A percentile compares a stretch with the other conserved stretches of the same genome.
Evolutionary conservation across 1,140 invertebrate genomes (phyloP).

Genomic region (Caerostris extrusa): DNA sequence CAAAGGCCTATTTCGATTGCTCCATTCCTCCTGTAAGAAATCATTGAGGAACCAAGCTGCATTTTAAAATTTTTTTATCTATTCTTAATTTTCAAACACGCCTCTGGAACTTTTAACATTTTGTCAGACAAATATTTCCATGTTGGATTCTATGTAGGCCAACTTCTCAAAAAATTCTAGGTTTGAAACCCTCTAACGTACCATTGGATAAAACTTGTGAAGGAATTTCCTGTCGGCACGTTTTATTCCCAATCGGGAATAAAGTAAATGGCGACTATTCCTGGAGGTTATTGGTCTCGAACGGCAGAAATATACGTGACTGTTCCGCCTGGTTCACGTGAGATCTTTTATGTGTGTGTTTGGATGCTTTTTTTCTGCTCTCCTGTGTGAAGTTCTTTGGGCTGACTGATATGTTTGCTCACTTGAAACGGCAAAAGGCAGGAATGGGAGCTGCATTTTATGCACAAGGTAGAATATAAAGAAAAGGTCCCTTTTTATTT

Average conservation of each 20-base stretch:
- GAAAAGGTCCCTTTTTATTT: too few species aligned
- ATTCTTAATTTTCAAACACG: too few species aligned
- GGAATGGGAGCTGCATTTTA: too few species aligned
- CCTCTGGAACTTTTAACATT: too few species aligned
- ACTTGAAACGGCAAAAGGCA: not conserved
- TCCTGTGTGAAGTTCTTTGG: not conserved
- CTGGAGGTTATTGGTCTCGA: not conserved
- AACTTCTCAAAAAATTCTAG: not conserved
- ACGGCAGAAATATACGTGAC: not conserved
- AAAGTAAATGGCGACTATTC: conserved; percentile 13
- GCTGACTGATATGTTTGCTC: not conserved
- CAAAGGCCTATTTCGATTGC: too few species aligned
- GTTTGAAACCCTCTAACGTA: not conserved
- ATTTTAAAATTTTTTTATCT: too few species aligned
- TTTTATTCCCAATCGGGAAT: conserved; percentile 14
- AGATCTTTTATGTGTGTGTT: not conserved
- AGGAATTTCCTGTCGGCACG: not conserved
- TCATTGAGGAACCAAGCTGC: too few species aligned
- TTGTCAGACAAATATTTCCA: too few species aligned
- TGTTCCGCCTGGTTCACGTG: not conserved
- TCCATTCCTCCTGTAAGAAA: too few species aligned
- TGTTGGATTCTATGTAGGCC: too few species aligned
- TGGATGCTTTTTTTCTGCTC: not conserved
- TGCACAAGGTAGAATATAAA: too few species aligned
- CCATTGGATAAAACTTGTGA: not conserved